Evolutionary conservation across 1,140 invertebrate species (phyloP).

Genomic region (Drosophila lowei): DNA sequence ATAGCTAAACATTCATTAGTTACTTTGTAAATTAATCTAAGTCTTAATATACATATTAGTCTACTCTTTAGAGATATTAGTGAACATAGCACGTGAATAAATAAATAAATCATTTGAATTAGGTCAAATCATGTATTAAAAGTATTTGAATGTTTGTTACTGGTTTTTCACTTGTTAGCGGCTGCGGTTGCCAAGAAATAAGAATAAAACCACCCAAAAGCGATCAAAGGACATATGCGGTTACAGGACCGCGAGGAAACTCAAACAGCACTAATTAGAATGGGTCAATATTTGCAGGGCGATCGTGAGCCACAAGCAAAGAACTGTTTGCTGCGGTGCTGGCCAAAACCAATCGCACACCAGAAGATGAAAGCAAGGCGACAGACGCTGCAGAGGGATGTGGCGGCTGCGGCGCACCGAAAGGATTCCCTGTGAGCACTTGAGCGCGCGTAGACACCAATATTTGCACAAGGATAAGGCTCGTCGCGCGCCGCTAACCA

Average conservation of each 20-base stretch:
- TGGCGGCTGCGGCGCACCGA: constrained; percentile 29
- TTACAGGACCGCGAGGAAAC: constrained; percentile 10
- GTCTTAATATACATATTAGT: no score
- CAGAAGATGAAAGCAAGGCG: constrained; percentile 65
- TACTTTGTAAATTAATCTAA: no score
- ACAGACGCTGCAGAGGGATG: constrained; percentile 19
- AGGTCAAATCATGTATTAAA: no score
- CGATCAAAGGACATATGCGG: constrained; percentile 37
- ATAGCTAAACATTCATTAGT: not conserved
- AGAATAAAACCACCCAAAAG: constrained; percentile 8
- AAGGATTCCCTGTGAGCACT: constrained; percentile 69
- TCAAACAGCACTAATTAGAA: constrained; percentile 55
- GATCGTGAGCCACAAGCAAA: constrained; percentile 26
- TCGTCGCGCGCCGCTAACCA: constrained; percentile 36
- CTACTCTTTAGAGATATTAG: no score
- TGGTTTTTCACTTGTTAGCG: no score
- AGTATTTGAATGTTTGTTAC: no score
- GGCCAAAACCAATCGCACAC: constrained; percentile 59
- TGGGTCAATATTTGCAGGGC: constrained; percentile 60
- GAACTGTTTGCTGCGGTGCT: constrained; percentile 37
- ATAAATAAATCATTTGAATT: no score
- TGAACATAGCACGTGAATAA: no score
- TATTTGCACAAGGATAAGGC: constrained; percentile 75
- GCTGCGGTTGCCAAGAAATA: no score
- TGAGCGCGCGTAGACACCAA: constrained; percentile 68